A percentile compares a stretch with the other conserved stretches of the same genome.
These are phyloP conservation scores for Pseudococcus viburni DNA, from an alignment of 2,888 invertebrate genomes.

Conservation along the genomic window DNA sequence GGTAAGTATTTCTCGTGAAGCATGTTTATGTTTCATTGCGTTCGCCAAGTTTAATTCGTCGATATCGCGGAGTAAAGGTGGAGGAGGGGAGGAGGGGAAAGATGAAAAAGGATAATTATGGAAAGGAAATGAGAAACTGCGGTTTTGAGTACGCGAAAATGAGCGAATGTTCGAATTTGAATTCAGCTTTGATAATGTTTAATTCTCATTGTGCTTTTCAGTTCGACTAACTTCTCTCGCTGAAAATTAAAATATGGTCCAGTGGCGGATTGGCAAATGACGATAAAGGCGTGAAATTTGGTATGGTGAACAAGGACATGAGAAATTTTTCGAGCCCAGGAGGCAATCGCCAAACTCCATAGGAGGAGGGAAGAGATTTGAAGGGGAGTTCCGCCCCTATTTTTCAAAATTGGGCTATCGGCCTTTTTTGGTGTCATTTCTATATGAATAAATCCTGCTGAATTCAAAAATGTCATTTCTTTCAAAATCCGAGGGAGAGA, in stretches of 20 bases:
- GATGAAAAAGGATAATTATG: background rate
- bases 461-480: no score
- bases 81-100: background rate
- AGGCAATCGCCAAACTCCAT: no score
- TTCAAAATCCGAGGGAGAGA: no score
- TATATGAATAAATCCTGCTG: no score
- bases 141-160: background rate
- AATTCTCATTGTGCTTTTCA: background rate
- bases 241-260: background rate
- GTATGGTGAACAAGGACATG: no score
- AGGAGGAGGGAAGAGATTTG: no score
- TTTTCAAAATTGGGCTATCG: no score
- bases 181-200: background rate
- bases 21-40: background rate
- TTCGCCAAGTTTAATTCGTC: background rate
- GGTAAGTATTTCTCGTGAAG: background rate
- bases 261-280: no score
- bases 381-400: no score
- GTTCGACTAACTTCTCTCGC: background rate
- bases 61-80: background rate
- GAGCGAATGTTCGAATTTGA: conserved; percentile 36
- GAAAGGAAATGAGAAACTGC: background rate
- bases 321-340: no score
- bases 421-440: no score
- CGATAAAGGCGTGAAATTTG: no score